Percentiles rank a stretch among this genome's conserved stretches.
These are phyloP conservation scores for Patiria pectinifera DNA, from an alignment of 53 echinoderm and acorn worm species.

Conservation along the genomic window DNA sequence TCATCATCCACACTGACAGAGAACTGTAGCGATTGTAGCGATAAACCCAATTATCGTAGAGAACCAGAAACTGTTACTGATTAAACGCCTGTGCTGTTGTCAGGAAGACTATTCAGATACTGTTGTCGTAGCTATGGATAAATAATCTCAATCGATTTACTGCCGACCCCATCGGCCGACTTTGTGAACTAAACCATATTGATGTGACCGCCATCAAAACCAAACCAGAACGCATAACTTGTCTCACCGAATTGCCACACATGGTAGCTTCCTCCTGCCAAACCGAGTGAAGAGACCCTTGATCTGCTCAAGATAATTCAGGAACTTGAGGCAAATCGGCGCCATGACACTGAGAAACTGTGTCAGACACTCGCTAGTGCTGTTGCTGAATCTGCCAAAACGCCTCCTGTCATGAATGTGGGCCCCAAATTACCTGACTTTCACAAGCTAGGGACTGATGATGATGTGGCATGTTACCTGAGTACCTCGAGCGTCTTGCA, in stretches of 20 bases:
- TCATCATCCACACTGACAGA: no score
- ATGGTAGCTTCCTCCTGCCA: background rate
- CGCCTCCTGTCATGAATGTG: background rate
- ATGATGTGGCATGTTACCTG: conserved; percentile 65
- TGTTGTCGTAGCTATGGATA: no score
- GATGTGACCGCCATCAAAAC: no score
- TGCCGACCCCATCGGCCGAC: no score
- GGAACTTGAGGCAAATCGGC: conserved; percentile 31
- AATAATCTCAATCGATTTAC: no score
- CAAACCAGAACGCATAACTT: background rate
- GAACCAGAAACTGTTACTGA: no score
- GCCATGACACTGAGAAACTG: conserved; percentile 51
- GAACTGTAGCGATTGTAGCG: no score
- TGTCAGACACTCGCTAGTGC: conserved; percentile 11
- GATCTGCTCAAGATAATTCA: conserved; percentile 25
- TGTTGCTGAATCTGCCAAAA: conserved; percentile 1
- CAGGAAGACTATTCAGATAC: no score
- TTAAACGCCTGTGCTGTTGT: no score
- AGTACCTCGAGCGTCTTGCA: conserved; percentile 62
- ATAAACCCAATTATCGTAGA: no score
- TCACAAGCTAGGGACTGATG: conserved; percentile 54
- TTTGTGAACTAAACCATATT: no score
- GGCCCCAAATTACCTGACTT: conserved; percentile 42
- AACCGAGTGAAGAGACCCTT: background rate
- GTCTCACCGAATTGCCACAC: conserved; percentile 41